Evolutionary conservation across 2,888 invertebrate genomes (phyloP).

Genomic region (Macaria notata): DNA sequence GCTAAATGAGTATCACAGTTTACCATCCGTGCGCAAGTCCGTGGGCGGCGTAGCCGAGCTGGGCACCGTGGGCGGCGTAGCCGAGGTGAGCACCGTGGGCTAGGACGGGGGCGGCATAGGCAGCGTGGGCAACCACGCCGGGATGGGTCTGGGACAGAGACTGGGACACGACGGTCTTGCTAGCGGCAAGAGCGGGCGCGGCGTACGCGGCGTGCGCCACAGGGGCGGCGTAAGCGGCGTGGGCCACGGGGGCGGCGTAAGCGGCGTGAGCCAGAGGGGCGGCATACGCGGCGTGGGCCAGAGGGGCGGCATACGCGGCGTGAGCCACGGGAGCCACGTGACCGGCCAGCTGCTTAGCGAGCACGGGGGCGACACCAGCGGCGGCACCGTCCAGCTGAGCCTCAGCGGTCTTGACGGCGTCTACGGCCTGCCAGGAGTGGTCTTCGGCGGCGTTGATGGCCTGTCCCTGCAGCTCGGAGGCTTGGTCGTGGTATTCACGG

Average conservation of each 20-base stretch:
- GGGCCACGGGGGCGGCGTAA: conserved; percentile 36
- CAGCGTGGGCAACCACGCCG: conserved; percentile 54
- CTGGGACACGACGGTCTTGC: conserved; percentile 59
- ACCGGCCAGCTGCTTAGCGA: conserved; percentile 72
- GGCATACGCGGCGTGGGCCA: conserved; percentile 36
- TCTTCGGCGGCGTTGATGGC: conserved; percentile 76
- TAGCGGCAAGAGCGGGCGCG: conserved; percentile 45
- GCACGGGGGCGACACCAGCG: conserved; percentile 70
- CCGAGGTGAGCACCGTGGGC: conserved; percentile 36
- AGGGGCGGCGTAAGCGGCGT: conserved; percentile 43
- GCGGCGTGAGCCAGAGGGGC: conserved; percentile 42
- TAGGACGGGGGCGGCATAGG: conserved; percentile 35
- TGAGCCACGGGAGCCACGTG: conserved; percentile 45
- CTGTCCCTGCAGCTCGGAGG: conserved; percentile 69
- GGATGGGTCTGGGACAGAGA: conserved; percentile 71
- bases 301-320: conserved; percentile 34
- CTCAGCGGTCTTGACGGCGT: conserved; percentile 70
- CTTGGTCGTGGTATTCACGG: conserved; percentile 74
- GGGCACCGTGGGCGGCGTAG: conserved; percentile 42
- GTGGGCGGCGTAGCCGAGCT: conserved; percentile 32
- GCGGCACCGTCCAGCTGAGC: conserved; percentile 74
- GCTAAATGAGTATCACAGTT: conserved; percentile 73
- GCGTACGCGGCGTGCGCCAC: conserved; percentile 40
- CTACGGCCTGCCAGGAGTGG: conserved; percentile 74
- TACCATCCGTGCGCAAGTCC: conserved; percentile 64